Percentiles rank a stretch among this genome's conserved stretches.
These are phyloP conservation scores for Neoitamus cyanurus DNA, from an alignment of 2,888 invertebrate genomes.

Conservation along the genomic window DNA sequence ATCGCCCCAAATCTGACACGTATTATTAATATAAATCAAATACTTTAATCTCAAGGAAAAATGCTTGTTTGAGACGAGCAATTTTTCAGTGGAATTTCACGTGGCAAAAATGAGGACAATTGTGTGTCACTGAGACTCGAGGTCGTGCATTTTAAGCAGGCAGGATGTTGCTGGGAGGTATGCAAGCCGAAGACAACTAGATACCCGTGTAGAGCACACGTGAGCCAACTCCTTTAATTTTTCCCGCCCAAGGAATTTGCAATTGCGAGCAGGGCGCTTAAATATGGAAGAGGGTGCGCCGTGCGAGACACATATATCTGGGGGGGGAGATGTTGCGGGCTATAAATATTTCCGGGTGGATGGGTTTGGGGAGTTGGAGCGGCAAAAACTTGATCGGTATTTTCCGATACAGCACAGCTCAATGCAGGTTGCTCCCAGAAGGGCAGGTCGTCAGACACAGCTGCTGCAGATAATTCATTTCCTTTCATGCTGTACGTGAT, in stretches of 20 bases:
- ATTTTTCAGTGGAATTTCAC: constrained; percentile 37
- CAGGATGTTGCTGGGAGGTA: not conserved
- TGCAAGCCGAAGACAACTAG: not conserved
- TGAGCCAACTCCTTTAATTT: not conserved
- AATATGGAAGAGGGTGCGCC: not conserved
- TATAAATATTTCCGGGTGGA: not conserved
- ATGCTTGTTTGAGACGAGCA: constrained; percentile 41
- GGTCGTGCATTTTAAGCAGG: constrained; percentile 22
- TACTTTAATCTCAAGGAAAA: constrained; percentile 47
- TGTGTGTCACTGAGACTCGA: not conserved
- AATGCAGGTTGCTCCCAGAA: not conserved
- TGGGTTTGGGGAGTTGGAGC: not conserved
- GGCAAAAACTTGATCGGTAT: not conserved
- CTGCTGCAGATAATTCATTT: constrained; percentile 15
- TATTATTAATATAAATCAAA: constrained; percentile 50
- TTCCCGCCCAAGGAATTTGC: not conserved
- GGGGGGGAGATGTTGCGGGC: not conserved
- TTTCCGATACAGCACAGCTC: not conserved
- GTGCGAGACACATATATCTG: not conserved
- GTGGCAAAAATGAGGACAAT: constrained; percentile 13
- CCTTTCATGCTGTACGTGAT: not conserved
- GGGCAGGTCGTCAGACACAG: not conserved
- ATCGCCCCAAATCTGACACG: constrained; percentile 47
- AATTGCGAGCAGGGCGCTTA: not conserved
- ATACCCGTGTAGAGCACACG: not conserved